Evolutionary conservation across 2,797 vertebrate species (phyloP), one percentile per base, ranked within the genome.

Genomic region (Cossypha heuglini): DNA sequence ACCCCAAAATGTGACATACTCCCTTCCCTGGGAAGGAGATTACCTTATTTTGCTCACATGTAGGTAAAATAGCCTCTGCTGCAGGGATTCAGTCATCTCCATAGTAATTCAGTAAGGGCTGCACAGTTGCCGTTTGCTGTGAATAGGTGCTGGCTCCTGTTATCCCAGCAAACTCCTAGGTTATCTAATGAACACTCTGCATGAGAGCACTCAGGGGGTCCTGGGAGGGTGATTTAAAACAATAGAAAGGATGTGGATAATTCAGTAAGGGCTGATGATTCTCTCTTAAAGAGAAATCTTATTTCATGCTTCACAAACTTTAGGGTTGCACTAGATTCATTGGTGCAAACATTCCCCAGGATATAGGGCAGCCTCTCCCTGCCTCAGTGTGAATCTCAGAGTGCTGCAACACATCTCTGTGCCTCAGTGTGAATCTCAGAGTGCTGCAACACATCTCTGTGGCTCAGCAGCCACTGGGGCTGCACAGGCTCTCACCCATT

Each of bases 301-400:
- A 97, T 97, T 97, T 97, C 96, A 96, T 28, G 82, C 90, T 90
- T 96, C 92, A 97, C 73, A 94, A 96, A 96, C 77, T 96, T 77
- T 33, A 88, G 75, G 59, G 69, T 54, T 95, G 51, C 4, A 10
- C 63, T 58, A 54, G 71, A 89, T 64, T 81, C 8, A 0, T 25
- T 2, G 1, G 91, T 71, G 91, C 95, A 93, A 87, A 81, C 64
- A 67, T 64, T 96, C 40, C 73, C 90, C 0, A 5, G 84, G 88
- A 78, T 82, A 57, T 43, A 82, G 15, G 94, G 68, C 35, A 29
- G 55, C 63, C 29, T 42, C 31, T 68, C 13, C 59, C 75, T 1
- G 1, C 54, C 67, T 6, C 9, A 69, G 67, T 1, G 6, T 67
- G 76, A 77, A n/a, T 58, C 43, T 46, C 25, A 25, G 6, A 75